Evolutionary conservation across 1,140 invertebrate species (phyloP), one percentile per base, ranked within the genome.

Genomic region (Calliphora vicina): DNA sequence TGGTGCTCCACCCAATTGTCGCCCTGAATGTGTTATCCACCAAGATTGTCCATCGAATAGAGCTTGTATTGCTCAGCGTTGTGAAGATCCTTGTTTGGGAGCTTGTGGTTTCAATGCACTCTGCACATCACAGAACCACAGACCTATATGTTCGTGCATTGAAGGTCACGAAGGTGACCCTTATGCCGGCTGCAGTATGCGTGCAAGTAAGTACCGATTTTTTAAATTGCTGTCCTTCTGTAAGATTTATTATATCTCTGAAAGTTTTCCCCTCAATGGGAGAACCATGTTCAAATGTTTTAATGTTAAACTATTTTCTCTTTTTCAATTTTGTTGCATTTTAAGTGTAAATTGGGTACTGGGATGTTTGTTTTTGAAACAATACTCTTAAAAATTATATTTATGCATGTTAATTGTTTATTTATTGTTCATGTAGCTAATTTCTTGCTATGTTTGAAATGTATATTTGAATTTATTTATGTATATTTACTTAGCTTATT

Each of bases 21-120:
- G 95, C 73, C 95, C 95, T 1, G 94, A 96, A 88, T 96, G 95
- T 87, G 91, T 94, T 6, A 96, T 96, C 81, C 93, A 96, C 86
- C 93, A 96, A 89, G 96, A 97, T 84, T 97, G 96, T 86, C 94
- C 95, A 2, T 93, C 93, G 42, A 93, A 95, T 84, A 92, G 96
- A 1, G 94, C 96, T n/a, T 97, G 96, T 87, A 91, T 95, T 26
- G 93, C 93, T 81, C 94, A 95, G 83, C 94, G 93, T 83, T 97
- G 96, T 87, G 92, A 93, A 82, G 95, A 97, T 91, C 96, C 96
- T 5, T 97, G 96, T 85, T 87, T 93, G n/a, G 96, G 96, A 9
- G 95, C 96, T 1, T 97, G 96, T 86, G 95, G 96, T 13, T 94
- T 95, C 71, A 96, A 97, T 87, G 95, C 96, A 0, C 92, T 94